Evolutionary conservation across 2,113 vertebrate genomes (phyloP).

Genomic region (Sciurus niger): DNA sequence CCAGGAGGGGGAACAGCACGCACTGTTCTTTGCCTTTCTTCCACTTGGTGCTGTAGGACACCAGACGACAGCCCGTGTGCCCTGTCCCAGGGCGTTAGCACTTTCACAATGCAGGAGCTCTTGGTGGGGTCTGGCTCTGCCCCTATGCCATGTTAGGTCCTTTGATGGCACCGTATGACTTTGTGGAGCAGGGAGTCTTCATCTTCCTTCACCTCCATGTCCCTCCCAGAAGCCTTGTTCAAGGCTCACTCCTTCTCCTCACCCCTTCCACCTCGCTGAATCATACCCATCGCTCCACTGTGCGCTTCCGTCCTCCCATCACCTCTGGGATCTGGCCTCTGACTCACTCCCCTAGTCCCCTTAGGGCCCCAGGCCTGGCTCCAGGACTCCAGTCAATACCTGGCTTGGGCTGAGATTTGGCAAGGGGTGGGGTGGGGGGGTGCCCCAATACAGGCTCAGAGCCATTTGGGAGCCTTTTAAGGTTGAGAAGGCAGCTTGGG

Average conservation of each 20-base stretch:
- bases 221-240: not conserved
- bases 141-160: not conserved
- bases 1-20: not conserved
- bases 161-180: not conserved
- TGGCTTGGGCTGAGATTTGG: conserved; percentile 70
- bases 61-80: not conserved
- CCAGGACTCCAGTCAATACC: conserved; percentile 62
- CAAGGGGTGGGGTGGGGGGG: not conserved
- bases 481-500: conserved; percentile 69
- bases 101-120: accelerated
- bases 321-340: conserved; percentile 72
- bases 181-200: not conserved
- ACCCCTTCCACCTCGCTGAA: not conserved
- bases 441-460: conserved; percentile 18
- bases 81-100: not conserved
- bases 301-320: conserved; percentile 63
- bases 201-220: not conserved
- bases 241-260: not conserved
- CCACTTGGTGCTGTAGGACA: not conserved
- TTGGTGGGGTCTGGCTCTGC: not conserved
- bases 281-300: conserved; percentile 12
- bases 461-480: conserved; percentile 74
- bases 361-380: conserved; percentile 54
- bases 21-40: not conserved
- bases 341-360: conserved; percentile 71